Conservation (phyloP, 92 coral and sea anemone species). For the Porites cylindrica region DNA sequence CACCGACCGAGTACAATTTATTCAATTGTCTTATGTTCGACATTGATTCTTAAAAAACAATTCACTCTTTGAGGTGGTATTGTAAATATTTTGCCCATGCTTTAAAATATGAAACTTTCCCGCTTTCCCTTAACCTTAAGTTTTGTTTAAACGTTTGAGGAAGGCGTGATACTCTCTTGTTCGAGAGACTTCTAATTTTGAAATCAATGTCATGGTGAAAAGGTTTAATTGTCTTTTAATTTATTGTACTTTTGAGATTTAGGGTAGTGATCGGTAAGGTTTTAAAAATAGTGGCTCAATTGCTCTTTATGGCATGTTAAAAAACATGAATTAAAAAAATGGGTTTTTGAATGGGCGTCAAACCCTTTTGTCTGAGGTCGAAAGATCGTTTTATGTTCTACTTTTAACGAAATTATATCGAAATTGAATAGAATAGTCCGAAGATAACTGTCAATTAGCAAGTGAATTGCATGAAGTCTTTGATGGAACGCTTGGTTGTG, state of each 20-base stretch:
- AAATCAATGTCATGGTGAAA: too few relatives aligned
- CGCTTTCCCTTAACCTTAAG: too few relatives aligned
- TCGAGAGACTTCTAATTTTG: too few relatives aligned
- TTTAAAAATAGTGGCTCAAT: background rate
- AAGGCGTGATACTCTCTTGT: too few relatives aligned
- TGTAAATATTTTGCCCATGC: too few relatives aligned
- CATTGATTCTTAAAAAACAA: background rate
- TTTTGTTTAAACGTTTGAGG: too few relatives aligned
- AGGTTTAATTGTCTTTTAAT: too few relatives aligned
- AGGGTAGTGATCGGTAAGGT: too few relatives aligned
- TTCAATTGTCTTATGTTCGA: background rate
- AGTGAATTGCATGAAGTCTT: background rate
- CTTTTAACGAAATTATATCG: constrained; percentile 17
- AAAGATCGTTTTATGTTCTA: constrained; percentile 28
- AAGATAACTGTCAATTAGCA: constrained; percentile 26
- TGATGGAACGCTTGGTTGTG: background rate
- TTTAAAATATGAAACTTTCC: too few relatives aligned
- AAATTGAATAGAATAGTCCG: background rate
- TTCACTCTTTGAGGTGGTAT: background rate
- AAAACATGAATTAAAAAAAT: background rate
- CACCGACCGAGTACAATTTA: background rate
- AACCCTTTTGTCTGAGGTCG: background rate
- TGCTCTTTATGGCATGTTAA: background rate
- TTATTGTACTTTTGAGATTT: too few relatives aligned
- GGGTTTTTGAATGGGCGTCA: constrained; percentile 18